These are phyloP conservation scores for Sialis fuliginosa DNA, from an alignment of 2,888 invertebrate genomes.

Conservation along the genomic window DNA sequence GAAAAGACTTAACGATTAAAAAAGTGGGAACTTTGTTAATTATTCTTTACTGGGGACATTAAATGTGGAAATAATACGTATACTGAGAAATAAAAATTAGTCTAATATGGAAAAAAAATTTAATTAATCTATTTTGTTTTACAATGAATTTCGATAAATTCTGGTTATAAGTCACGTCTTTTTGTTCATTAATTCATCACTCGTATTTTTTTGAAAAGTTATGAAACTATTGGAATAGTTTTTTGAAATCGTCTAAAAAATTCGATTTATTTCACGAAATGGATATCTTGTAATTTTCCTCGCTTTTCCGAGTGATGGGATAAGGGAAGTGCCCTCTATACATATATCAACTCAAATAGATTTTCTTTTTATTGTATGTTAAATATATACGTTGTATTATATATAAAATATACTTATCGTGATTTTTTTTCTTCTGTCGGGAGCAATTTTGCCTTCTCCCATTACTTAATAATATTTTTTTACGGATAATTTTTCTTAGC, in stretches of 20 bases:
- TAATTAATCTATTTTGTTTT: too few species aligned
- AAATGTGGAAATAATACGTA: too few species aligned
- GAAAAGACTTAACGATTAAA: too few species aligned
- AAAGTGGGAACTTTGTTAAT: too few species aligned
- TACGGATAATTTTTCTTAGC: too few species aligned
- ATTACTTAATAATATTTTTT: conserved; percentile 15
- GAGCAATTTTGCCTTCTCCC: conserved; percentile 27
- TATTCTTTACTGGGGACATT: too few species aligned
- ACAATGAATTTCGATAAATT: too few species aligned
- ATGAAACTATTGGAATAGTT: not conserved
- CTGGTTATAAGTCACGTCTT: conserved; percentile 3
- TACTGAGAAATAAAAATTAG: too few species aligned
- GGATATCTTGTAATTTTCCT: conserved; percentile 12
- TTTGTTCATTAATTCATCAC: conserved; percentile 6
- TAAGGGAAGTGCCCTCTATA: conserved; percentile 54
- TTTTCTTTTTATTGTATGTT: not conserved
- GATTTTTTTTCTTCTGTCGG: conserved; percentile 9
- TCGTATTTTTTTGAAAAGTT: conserved; percentile 11
- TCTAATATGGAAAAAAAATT: too few species aligned
- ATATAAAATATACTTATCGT: not conserved
- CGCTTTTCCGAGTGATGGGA: conserved; percentile 40
- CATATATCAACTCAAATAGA: too few species aligned
- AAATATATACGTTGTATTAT: not conserved
- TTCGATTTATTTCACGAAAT: too few species aligned
- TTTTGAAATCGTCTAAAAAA: too few species aligned